These are phyloP conservation scores for Smutsia temminckii DNA, from an alignment of 2,797 vertebrate species.

Conservation along the genomic window DNA sequence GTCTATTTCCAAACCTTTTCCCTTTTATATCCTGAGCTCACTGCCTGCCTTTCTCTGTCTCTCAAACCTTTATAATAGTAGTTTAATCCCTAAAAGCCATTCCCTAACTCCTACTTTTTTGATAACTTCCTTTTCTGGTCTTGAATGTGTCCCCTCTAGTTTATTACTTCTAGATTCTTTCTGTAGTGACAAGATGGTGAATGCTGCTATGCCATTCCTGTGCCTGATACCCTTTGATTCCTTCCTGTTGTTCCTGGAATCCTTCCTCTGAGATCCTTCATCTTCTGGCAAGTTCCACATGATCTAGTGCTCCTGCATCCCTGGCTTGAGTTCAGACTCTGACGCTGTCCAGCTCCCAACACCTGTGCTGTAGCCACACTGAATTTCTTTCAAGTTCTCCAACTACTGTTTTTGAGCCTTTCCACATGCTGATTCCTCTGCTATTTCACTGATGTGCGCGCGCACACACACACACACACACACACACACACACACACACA, in stretches of 20 bases:
- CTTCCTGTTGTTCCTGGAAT: background rate
- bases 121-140: background rate
- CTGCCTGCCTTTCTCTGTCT: background rate
- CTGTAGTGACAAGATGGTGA: background rate
- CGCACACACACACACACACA: accelerated
- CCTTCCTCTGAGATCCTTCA: background rate
- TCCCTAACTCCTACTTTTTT: background rate
- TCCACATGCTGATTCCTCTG: background rate
- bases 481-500: background rate
- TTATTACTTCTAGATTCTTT: background rate
- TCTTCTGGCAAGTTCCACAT: too few relatives aligned
- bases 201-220: background rate
- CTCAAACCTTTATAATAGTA: background rate
- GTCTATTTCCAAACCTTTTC: background rate
- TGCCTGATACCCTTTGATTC: background rate
- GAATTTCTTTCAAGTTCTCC: background rate
- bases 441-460: background rate
- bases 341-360: background rate
- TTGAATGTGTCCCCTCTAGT: background rate
- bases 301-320: background rate
- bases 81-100: background rate
- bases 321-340: background rate
- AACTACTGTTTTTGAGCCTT: background rate
- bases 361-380: background rate
- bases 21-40: background rate